A percentile compares a stretch with the other conserved stretches of the same genome.
phyloP scores from a whole-genome alignment of 2,113 vertebrate genomes.

The Rhombomys opimus region DNA sequence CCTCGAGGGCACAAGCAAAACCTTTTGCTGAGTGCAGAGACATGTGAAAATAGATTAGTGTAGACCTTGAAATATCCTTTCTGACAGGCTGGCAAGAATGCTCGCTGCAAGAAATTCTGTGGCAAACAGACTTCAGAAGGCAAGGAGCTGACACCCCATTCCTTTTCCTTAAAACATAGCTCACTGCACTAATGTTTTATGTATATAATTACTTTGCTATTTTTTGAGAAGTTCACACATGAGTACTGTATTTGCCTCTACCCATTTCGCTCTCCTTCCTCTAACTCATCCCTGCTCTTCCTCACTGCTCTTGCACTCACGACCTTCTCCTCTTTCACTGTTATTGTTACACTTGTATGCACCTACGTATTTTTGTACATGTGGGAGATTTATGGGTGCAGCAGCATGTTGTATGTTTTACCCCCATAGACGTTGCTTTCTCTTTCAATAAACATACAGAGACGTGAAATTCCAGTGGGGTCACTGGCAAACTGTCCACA shows the following conservation, averaged over 20 bases:
- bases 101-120: not conserved
- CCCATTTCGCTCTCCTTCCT: not conserved
- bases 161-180: not conserved
- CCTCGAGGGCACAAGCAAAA: not conserved
- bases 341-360: not conserved
- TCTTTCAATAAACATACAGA: too few species aligned
- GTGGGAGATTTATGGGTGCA: too few species aligned
- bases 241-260: not conserved
- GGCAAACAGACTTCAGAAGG: not conserved
- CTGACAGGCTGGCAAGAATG: not conserved
- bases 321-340: not conserved
- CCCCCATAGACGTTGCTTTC: too few species aligned
- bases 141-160: not conserved
- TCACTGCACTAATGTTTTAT: not conserved
- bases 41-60: not conserved
- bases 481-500: too few species aligned
- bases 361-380: not conserved
- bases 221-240: not conserved
- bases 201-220: not conserved
- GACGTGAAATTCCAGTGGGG: too few species aligned
- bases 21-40: not conserved
- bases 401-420: too few species aligned
- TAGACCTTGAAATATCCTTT: not conserved
- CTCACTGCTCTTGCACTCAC: not conserved
- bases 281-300: not conserved